phyloP scores from a whole-genome alignment of 2,113 vertebrate species.

The Empidonax traillii region DNA sequence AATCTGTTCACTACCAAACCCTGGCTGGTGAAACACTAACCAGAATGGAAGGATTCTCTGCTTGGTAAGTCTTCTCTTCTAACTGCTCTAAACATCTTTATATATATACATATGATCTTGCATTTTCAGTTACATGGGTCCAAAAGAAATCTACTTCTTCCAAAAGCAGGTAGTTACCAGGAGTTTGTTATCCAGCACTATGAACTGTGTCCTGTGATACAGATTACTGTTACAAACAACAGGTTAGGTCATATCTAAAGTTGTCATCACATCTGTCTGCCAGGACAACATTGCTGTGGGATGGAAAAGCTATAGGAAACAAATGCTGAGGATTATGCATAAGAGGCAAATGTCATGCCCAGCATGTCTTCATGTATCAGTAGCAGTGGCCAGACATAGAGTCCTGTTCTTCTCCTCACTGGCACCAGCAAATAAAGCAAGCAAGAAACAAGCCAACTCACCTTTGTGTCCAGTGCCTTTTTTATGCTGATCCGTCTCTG shows the following conservation, averaged over 20 bases:
- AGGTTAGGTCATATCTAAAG: background rate
- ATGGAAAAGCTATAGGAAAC: background rate
- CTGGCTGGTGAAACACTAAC: background rate
- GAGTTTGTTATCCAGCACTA: background rate
- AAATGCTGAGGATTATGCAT: background rate
- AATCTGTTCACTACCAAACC: background rate
- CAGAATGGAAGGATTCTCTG: background rate
- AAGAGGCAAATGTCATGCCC: background rate
- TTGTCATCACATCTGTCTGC: no score
- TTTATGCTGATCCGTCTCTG: constrained; percentile 98
- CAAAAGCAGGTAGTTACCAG: background rate
- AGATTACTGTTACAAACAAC: background rate
- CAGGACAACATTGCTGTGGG: background rate
- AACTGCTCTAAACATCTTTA: background rate
- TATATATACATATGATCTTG: background rate
- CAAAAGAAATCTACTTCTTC: background rate
- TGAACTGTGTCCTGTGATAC: background rate
- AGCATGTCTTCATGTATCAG: rapidly evolving
- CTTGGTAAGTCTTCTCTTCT: background rate
- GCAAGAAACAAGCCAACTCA: constrained; percentile 37
- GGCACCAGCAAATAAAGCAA: background rate
- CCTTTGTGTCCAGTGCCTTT: constrained; percentile 97
- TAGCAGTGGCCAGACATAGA: rapidly evolving
- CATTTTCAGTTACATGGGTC: rapidly evolving
- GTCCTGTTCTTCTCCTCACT: background rate